phyloP scores from a whole-genome alignment of 2,888 invertebrate genomes.

The Mylabris sibirica region DNA sequence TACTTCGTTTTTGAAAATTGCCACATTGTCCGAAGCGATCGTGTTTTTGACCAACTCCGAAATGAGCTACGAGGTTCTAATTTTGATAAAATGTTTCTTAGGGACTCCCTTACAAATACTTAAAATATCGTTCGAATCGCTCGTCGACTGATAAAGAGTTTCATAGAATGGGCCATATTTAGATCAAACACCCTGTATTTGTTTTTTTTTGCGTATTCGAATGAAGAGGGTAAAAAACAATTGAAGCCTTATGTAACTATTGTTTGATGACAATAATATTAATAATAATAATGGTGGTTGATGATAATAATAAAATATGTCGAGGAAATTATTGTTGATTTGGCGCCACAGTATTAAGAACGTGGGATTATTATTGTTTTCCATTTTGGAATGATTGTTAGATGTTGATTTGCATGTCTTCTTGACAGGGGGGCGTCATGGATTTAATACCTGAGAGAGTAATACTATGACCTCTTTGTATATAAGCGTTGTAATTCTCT shows the following conservation, averaged over 20 bases:
- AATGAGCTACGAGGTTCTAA: no score
- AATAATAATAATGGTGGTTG: background rate
- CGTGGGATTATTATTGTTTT: conserved; percentile 2
- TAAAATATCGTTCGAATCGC: no score
- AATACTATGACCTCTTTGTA: conserved; percentile 37
- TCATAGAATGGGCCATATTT: no score
- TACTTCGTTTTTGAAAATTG: no score
- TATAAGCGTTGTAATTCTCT: conserved; percentile 14
- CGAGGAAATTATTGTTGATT: background rate
- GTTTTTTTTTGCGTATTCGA: no score
- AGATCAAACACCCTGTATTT: no score
- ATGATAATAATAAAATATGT: background rate
- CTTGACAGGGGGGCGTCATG: conserved; percentile 17
- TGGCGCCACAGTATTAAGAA: background rate
- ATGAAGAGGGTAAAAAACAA: background rate
- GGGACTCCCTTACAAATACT: no score
- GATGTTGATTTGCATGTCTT: conserved; percentile 16
- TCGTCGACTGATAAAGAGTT: no score
- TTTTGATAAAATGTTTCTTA: no score
- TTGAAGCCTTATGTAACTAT: background rate
- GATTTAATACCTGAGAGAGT: conserved; percentile 15
- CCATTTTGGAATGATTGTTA: background rate
- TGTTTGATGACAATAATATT: background rate
- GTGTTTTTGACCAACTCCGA: no score
- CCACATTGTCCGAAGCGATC: no score